Evolutionary conservation across 1,140 invertebrate genomes (phyloP), one percentile per base, ranked within the genome.

Genomic region (Anastatus disparis): DNA sequence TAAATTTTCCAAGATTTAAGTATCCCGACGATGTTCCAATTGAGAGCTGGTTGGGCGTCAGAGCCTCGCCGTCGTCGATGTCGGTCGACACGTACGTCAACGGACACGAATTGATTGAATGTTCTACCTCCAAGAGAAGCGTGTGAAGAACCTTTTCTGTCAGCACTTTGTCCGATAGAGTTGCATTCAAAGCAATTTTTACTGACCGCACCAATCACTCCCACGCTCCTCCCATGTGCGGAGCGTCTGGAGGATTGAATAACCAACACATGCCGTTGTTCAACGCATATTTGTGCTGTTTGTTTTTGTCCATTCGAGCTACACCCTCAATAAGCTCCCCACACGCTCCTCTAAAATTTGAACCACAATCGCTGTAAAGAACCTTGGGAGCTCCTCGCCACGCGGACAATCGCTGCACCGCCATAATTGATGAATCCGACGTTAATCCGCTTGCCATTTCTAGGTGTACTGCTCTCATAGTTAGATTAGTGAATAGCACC

Each of bases 401-500:
- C 0, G 74, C 44, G 6, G 44, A 20, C 53, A 73, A 64, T 0
- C 73, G 12, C 3, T 55, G 12, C 2, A 74, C 0, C 2, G 70
- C 70, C 70, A 75, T 70, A 9, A 72, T 72, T 0, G 68, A 44
- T 2, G 74, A 67, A 13, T 63, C 46, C 1, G 71, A 40, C 0
- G 35, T 52, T 35, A 35, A 35, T 6, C 4, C 10, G 10, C 10
- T 6, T 6, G 31, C 31, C 4, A 35, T 35, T 35, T 35, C 31
- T 35, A 10, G 31, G 31, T 35, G 31, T 35, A 35, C 10, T 10
- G 31, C 31, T 4, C 31, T 4, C 31, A 10, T 35, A 4, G 31
- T 35, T 6, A 35, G 31, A 10, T 10, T 6, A 35, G 31, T 35
- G 53, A 84, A 85, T 9, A 88, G 15, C 6, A 74, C 79, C 4